Conservation (phyloP, 2,797 vertebrate species). For the Lithobates pipiens region DNA sequence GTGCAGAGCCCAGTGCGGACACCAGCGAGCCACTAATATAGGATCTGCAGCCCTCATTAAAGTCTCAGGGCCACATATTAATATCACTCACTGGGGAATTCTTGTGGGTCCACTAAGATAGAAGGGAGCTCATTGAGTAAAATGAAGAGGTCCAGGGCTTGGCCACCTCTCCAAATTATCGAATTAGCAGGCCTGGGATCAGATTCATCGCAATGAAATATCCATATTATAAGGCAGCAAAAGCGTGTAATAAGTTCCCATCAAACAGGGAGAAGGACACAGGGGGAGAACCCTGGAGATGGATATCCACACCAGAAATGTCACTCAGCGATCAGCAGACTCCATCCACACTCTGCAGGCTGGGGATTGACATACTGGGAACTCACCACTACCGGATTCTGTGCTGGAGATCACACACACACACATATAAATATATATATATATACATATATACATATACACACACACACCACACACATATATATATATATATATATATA, state of each 20-base stretch:
- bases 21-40: too few relatives aligned
- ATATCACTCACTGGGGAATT: neutral
- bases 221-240: neutral
- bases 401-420: too few relatives aligned
- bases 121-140: neutral
- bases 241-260: too few relatives aligned
- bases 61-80: neutral
- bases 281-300: neutral
- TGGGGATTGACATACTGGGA: too few relatives aligned
- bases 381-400: too few relatives aligned
- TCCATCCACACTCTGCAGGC: too few relatives aligned
- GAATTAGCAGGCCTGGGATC: conserved; percentile 1
- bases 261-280: too few relatives aligned
- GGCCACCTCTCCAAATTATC: conserved; percentile 1
- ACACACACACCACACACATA: too few relatives aligned
- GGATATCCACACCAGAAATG: neutral
- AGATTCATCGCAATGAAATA: neutral
- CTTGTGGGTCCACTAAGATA: neutral
- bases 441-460: too few relatives aligned
- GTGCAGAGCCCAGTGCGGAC: too few relatives aligned
- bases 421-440: too few relatives aligned
- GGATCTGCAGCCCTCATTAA: neutral
- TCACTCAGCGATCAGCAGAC: neutral
- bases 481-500: too few relatives aligned
- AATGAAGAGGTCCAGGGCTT: neutral